Evolutionary conservation across 1,140 invertebrate genomes (phyloP), one percentile per base, ranked within the genome.

Genomic region (Maniola jurtina): DNA sequence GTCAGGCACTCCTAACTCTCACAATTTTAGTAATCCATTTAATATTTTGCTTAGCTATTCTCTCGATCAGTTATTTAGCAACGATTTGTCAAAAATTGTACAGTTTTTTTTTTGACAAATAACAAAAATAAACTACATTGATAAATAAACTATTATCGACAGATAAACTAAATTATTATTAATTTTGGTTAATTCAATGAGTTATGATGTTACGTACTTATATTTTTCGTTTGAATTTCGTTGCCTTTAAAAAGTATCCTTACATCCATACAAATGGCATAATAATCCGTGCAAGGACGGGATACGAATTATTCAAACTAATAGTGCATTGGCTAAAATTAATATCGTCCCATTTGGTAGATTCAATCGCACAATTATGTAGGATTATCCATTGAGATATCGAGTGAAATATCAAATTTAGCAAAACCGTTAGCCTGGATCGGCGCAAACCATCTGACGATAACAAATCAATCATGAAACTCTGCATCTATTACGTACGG

Each of bases 391-490:
- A 38, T 54, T 7, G 14, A 50, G 48, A 55, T 55, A 68, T 58
- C 50, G 52, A 67, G 61, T 61, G 36, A 62, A 68, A 55, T 68
- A 68, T 68, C 54, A 68, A 68, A 68, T 64, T 69, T 64, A 50
- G 47, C 33, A 48, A 61, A 69, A 69, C 63, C 58, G 63, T 64
- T 64, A 69, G 34, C 52, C 61, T 50, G 38, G 57, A 69, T 61
- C 48, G 66, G 47, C 55, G 60, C 65, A 45, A 52, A 64, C 62
- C 62, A 60, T 64, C 67, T 55, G 62, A 61, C 62, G 67, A 69
- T 69, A 69, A 69, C 67, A 69, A 69, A 69, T 69, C 67, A 69
- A 69, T 69, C 67, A 69, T 61, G 67, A 56, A 55, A 63, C 48
- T 64, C 56, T 59, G 61, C 67, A 61, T 69, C 67, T 64, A 68